A percentile compares a stretch with the other conserved stretches of the same genome.
Conservation (phyloP, 2,797 vertebrate species). For the Rachycentron canadum region DNA sequence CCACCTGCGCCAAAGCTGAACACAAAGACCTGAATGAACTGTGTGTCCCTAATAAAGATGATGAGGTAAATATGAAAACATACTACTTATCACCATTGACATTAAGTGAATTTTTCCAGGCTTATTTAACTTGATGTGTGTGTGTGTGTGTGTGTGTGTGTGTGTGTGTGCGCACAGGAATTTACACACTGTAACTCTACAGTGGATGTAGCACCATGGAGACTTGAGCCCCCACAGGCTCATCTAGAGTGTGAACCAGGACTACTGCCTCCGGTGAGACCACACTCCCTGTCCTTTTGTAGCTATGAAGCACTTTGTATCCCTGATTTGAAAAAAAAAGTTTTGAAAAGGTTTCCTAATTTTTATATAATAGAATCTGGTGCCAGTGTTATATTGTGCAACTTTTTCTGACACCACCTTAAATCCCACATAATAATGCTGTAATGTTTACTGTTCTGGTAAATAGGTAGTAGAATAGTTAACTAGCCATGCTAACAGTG, state of each 20-base stretch:
- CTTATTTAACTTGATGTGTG: background rate
- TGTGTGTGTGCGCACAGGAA: constrained; percentile 68
- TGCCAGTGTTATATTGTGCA: too few relatives aligned
- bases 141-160: constrained; percentile 13
- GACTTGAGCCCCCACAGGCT: constrained; percentile 69
- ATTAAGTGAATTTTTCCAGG: background rate
- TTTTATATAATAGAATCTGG: too few relatives aligned
- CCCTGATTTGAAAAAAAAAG: too few relatives aligned
- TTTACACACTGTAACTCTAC: constrained; percentile 82
- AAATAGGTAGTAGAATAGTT: too few relatives aligned
- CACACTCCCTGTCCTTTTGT: background rate
- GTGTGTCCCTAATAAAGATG: constrained; percentile 74
- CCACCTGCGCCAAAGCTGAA: constrained; percentile 87
- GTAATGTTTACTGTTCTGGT: too few relatives aligned
- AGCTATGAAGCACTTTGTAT: background rate
- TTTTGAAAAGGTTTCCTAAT: too few relatives aligned
- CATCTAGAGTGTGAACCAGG: constrained; percentile 69
- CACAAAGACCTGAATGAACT: constrained; percentile 82
- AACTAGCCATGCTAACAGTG: too few relatives aligned
- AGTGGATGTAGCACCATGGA: constrained; percentile 86
- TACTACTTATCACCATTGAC: background rate
- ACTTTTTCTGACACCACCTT: too few relatives aligned
- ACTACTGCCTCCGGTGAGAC: constrained; percentile 55
- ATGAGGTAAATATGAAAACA: constrained; percentile 61
- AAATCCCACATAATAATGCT: too few relatives aligned